Conservation (phyloP, 2,113 vertebrate species). For the Odobenus rosmarus region DNA sequence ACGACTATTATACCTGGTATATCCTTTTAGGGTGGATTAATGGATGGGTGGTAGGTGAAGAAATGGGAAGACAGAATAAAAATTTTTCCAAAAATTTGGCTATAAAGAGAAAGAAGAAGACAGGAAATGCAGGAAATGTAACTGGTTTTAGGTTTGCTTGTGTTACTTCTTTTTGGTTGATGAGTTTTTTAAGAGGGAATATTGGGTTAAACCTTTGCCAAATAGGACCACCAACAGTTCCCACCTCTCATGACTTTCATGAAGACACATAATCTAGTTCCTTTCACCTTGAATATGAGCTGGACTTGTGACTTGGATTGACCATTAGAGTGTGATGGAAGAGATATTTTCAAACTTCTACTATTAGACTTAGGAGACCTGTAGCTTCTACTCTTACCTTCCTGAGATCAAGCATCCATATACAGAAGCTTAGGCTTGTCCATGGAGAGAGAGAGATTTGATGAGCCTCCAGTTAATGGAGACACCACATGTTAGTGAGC, state of each 20-base stretch:
- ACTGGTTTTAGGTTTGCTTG: background rate
- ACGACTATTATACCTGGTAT: background rate
- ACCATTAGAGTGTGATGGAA: background rate
- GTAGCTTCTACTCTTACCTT: background rate
- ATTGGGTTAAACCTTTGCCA: background rate
- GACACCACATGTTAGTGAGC: background rate
- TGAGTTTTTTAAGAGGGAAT: background rate
- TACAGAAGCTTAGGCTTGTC: background rate
- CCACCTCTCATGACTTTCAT: background rate
- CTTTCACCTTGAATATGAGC: background rate
- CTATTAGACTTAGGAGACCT: background rate
- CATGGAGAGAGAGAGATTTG: background rate
- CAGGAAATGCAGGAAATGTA: background rate
- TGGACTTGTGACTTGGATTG: background rate
- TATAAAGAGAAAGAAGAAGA: background rate
- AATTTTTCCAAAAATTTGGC: background rate
- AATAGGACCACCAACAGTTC: background rate
- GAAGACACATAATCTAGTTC: background rate
- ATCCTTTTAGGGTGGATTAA: background rate
- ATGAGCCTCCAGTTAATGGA: background rate
- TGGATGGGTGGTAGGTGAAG: background rate
- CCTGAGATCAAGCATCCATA: background rate
- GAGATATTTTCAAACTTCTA: background rate
- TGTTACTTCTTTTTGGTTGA: background rate
- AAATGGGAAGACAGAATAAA: background rate